Evolutionary conservation across 2,888 invertebrate species (phyloP).

Genomic region (Thymelicus lineola): DNA sequence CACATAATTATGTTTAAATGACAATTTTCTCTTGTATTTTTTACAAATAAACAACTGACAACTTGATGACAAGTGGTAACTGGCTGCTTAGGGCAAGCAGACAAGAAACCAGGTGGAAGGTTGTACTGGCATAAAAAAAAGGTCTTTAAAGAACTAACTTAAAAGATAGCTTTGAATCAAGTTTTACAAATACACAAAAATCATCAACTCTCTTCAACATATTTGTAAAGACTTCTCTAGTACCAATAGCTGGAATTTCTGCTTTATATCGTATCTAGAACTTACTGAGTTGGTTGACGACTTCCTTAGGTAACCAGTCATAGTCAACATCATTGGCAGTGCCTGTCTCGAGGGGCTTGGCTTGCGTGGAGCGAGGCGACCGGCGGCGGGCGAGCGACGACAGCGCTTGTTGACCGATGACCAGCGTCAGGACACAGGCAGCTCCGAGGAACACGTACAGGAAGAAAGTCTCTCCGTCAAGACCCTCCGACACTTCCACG

Average conservation of each 20-base stretch:
- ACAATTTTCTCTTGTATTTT: no score
- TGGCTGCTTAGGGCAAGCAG: no score
- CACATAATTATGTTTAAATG: background rate
- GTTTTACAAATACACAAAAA: no score
- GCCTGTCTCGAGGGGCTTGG: constrained; percentile 94
- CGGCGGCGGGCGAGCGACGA: constrained; percentile 93
- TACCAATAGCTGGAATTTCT: no score
- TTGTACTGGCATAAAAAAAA: no score
- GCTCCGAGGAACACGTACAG: constrained; percentile 97
- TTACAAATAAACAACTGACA: no score
- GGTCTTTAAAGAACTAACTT: no score
- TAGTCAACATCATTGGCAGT: constrained; percentile 98
- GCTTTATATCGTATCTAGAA: constrained; percentile 45
- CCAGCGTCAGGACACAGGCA: constrained; percentile 93
- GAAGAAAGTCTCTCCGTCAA: constrained; percentile 99
- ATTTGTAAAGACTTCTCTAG: no score
- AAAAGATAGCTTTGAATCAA: no score
- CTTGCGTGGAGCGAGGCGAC: constrained; percentile 74
- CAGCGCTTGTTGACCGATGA: constrained; percentile 95
- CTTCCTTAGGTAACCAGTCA: constrained; percentile 98
- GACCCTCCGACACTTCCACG: constrained; percentile 97
- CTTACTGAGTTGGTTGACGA: constrained; percentile 93
- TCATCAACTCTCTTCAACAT: no score
- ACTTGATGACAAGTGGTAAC: no score
- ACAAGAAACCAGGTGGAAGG: no score